Conservation (phyloP, 2,888 invertebrate genomes). For the Emmelina monodactyla region DNA sequence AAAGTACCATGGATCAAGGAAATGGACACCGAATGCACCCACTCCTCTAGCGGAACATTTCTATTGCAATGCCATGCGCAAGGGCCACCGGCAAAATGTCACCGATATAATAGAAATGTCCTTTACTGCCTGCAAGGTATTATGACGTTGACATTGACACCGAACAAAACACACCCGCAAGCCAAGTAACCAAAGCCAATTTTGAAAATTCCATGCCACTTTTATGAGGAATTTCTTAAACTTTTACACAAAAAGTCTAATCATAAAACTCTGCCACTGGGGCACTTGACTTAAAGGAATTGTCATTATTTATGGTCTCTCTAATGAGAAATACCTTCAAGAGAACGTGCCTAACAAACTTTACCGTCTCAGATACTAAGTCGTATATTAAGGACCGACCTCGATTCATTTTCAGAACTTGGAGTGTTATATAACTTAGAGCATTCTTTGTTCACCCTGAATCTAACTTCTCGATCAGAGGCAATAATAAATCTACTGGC, state of each 20-base stretch:
- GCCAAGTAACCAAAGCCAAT: too few relatives aligned
- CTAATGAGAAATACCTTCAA: conserved; percentile 51
- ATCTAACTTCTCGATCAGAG: too few relatives aligned
- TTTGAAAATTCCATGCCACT: too few relatives aligned
- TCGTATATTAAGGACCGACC: conserved; percentile 21
- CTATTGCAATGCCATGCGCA: conserved; percentile 37
- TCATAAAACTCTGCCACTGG: conserved; percentile 45
- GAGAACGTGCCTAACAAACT: conserved; percentile 41
- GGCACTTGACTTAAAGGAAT: conserved; percentile 51
- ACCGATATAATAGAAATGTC: conserved; percentile 33
- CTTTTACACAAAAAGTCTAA: too few relatives aligned
- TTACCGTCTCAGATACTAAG: conserved; percentile 24
- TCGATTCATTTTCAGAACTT: too few relatives aligned
- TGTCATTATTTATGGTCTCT: conserved; percentile 49
- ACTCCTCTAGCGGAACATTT: conserved; percentile 58
- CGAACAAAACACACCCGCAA: too few relatives aligned
- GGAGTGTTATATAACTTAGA: too few relatives aligned
- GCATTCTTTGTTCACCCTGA: too few relatives aligned
- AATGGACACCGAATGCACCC: conserved; percentile 57
- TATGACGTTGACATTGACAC: too few relatives aligned
- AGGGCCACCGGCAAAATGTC: conserved; percentile 36
- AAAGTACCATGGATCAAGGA: conserved; percentile 63
- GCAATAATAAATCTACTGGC: too few relatives aligned
- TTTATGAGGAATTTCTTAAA: too few relatives aligned
- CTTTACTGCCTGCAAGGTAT: too few relatives aligned